These are phyloP conservation scores for Polypedilum pembai DNA, from an alignment of 1,140 invertebrate species.

Conservation along the genomic window DNA sequence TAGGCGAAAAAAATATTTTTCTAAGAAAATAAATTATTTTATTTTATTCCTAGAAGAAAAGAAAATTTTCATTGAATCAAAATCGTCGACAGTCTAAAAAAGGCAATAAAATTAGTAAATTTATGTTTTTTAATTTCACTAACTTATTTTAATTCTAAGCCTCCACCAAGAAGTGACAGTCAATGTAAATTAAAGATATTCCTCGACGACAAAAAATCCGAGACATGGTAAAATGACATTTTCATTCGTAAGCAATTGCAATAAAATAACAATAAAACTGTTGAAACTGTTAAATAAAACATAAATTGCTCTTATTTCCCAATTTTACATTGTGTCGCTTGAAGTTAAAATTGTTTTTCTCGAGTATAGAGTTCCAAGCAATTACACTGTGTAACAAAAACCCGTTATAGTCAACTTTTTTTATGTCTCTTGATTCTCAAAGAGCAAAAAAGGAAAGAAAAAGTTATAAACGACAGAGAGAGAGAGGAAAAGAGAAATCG, in stretches of 20 bases:
- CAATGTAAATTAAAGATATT: neutral
- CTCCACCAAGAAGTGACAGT: neutral
- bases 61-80: neutral
- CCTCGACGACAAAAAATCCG: too few species aligned
- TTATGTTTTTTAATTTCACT: neutral
- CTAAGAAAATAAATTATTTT: too few species aligned
- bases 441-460: neutral
- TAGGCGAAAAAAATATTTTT: too few species aligned
- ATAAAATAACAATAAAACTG: constrained; percentile 26
- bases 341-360: neutral
- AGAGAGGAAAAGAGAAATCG: neutral
- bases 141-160: neutral
- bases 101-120: neutral
- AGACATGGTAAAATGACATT: neutral
- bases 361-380: neutral
- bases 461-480: neutral
- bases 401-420: neutral
- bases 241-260: constrained; percentile 25
- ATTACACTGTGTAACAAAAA: constrained; percentile 5
- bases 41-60: too few species aligned
- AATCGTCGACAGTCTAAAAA: neutral
- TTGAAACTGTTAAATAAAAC: constrained; percentile 28
- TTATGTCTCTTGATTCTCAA: neutral
- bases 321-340: constrained; percentile 19
- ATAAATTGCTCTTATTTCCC: constrained; percentile 24